These are phyloP conservation scores for Phalera bucephala DNA, from an alignment of 2,888 invertebrate genomes.

Conservation along the genomic window DNA sequence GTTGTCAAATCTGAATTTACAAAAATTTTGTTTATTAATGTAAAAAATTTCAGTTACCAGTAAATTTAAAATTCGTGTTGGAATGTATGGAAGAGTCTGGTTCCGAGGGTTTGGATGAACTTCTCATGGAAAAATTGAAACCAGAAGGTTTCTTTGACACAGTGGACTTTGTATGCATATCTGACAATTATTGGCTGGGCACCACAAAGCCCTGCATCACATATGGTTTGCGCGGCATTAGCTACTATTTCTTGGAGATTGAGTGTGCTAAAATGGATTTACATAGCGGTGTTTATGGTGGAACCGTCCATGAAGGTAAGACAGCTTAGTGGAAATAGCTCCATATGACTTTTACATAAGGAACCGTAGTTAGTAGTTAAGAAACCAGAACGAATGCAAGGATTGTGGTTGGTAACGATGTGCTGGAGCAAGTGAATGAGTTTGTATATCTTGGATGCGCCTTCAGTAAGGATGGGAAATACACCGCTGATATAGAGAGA, in stretches of 20 bases:
- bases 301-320: conserved; percentile 90
- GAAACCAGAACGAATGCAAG: too few species aligned
- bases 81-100: conserved; percentile 99
- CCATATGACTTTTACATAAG: too few species aligned
- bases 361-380: too few species aligned
- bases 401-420: too few species aligned
- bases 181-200: conserved; percentile 99
- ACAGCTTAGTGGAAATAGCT: conserved; percentile 26
- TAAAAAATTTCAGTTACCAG: conserved; percentile 80
- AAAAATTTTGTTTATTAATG: too few species aligned
- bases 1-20: too few species aligned
- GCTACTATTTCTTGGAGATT: conserved; percentile 95
- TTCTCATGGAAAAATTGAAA: conserved; percentile 83
- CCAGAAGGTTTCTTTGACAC: conserved; percentile 89
- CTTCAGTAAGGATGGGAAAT: too few species aligned
- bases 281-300: conserved; percentile 98
- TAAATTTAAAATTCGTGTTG: conserved; percentile 94
- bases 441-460: too few species aligned
- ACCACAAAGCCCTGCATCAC: conserved; percentile 98
- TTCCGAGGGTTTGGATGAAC: conserved; percentile 96
- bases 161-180: conserved; percentile 98
- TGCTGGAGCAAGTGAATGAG: too few species aligned
- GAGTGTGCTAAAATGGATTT: conserved; percentile 95
- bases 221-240: conserved; percentile 96
- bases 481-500: too few species aligned